phyloP scores from a whole-genome alignment of 2,113 vertebrate species.

The Nesogale talazaci region DNA sequence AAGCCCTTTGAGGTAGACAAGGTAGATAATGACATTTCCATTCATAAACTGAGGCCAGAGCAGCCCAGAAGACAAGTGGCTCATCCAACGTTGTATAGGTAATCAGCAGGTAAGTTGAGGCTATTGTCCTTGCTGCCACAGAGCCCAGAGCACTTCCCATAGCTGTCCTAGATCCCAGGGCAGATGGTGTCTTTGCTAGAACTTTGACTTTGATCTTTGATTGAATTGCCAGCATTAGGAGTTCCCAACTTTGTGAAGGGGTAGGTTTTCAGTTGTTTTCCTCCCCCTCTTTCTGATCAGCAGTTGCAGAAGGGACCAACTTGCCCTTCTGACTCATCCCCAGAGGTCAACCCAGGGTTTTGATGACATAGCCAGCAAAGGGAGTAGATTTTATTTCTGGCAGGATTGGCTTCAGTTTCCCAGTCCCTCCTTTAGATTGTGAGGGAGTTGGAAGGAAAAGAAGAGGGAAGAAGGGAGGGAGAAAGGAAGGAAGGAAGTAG shows the following conservation, averaged over 20 bases:
- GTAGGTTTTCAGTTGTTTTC: neutral
- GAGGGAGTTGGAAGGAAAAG: neutral
- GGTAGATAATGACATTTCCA: neutral
- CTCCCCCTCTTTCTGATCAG: neutral
- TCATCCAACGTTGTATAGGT: neutral
- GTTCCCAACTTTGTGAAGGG: neutral
- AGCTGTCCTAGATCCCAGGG: neutral
- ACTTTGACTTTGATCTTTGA: neutral
- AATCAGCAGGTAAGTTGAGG: neutral
- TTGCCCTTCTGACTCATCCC: neutral
- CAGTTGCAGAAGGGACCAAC: neutral
- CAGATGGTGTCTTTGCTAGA: neutral
- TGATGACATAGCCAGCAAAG: neutral
- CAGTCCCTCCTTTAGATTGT: neutral
- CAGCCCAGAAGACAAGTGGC: neutral
- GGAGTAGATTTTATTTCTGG: neutral
- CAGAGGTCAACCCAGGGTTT: neutral
- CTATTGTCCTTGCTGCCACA: neutral
- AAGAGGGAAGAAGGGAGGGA: neutral
- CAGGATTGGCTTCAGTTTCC: neutral
- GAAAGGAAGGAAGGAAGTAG: no score
- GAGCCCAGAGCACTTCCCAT: neutral
- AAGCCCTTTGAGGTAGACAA: neutral
- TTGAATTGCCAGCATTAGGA: neutral
- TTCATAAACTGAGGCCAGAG: neutral